A percentile compares a stretch with the other conserved stretches of the same genome.
Conservation (phyloP, 2,113 vertebrate genomes). For the Semnornis frantzii region DNA sequence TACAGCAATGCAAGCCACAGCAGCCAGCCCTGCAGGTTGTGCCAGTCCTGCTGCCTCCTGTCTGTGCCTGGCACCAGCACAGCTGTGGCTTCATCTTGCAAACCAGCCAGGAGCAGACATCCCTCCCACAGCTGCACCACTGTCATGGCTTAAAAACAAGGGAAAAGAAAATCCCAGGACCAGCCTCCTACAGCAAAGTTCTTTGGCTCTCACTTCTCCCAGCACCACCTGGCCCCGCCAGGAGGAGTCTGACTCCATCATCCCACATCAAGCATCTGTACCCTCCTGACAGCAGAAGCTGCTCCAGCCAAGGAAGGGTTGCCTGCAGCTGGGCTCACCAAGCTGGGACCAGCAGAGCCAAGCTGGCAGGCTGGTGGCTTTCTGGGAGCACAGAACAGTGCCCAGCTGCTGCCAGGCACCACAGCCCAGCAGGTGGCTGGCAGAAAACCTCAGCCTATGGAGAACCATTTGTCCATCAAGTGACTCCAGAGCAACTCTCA, state of each 20-base stretch:
- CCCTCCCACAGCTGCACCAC: background rate
- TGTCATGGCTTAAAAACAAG: background rate
- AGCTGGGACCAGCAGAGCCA: background rate
- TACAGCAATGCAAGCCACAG: background rate
- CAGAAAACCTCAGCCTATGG: background rate
- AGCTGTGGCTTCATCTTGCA: background rate
- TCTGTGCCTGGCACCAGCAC: background rate
- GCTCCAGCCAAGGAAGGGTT: background rate
- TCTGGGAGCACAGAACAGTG: background rate
- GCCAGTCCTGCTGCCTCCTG: background rate
- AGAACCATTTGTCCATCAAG: background rate
- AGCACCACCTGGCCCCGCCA: no score
- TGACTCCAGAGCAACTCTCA: background rate
- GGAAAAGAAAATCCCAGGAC: background rate
- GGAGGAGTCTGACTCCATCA: background rate
- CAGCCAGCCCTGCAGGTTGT: no score
- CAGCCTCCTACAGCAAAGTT: background rate
- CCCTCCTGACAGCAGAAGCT: accelerated
- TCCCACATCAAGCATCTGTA: background rate
- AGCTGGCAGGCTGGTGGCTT: background rate
- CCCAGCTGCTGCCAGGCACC: no score
- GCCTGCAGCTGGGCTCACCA: background rate
- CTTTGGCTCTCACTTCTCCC: background rate
- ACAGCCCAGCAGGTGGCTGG: no score
- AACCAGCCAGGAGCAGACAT: background rate